phyloP scores from a whole-genome alignment of 1,140 invertebrate species.

The Mesaphorura yosii region DNA sequence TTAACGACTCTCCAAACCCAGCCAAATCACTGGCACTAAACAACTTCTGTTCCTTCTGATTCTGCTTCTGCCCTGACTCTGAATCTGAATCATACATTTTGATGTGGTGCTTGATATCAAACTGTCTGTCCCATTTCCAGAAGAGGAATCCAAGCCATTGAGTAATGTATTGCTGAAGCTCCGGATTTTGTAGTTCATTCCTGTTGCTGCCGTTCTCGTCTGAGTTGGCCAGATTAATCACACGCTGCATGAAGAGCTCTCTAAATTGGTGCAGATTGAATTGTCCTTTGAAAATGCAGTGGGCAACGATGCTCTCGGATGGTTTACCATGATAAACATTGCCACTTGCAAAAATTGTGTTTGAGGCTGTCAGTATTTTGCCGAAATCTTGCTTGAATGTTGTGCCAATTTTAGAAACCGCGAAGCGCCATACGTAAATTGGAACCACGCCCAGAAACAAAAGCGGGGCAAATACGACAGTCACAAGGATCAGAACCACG shows the following conservation, averaged over 20 bases:
- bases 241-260: not conserved
- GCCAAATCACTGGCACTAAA: not conserved
- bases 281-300: not conserved
- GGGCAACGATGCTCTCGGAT: not conserved
- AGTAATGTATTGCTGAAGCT: conserved; percentile 5
- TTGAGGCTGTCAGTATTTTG: not conserved
- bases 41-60: not conserved
- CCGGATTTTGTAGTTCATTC: not conserved
- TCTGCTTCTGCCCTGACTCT: not conserved
- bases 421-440: not conserved
- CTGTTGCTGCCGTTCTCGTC: not conserved
- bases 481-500: no score
- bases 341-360: not conserved
- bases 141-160: conserved; percentile 12
- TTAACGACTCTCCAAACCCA: conserved; percentile 1
- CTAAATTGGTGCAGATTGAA: not conserved
- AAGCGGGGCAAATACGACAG: no score
- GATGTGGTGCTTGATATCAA: conserved; percentile 8
- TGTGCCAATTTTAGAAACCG: not conserved
- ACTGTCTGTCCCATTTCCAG: conserved; percentile 16
- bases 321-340: not conserved
- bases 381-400: not conserved
- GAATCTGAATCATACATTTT: not conserved
- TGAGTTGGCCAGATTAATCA: no score
- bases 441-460: no score